Base-by-base conservation (phyloP, 1,140 invertebrate species). In the Drosophila rufa region DNA sequence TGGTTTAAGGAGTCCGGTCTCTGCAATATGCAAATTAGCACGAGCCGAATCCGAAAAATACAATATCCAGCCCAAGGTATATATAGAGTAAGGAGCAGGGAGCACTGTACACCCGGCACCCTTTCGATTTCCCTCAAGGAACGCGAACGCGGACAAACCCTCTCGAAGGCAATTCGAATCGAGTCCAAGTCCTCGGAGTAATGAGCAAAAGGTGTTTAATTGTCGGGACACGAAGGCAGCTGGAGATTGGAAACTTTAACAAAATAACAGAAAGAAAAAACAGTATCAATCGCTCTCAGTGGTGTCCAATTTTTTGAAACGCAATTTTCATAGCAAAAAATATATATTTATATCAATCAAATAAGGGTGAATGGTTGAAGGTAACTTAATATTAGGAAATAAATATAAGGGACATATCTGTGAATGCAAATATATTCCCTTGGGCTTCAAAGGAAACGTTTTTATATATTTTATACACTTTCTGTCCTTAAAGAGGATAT, bases 191-290 rank as follows among this genome's bases (percentile, higher is more conserved):
- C 11, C 33, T 22, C 55, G 22, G 51, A 48, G 68, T 89, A 89
- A 89, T 89, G 74, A 84, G 80, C 78, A 75, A 79, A 66, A 85
- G 85, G 84, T 90, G 85, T 89, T 89, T 89, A 85, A 89, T 89
- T 89, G 81, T 90, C 62, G 55, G 27, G 67, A 36, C 42, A 58
- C 43, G 36, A 22, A 30, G 38, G 65, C 67, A 60, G 66, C 53
- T 80, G 55, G 62, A 56, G 14, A 40, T 19, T 48, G 40, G 25
- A 42, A 53, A 68, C 19, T 30, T 45, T 11, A 15, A 51, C 46
- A 27, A 25, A n/a, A 50, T 17, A 12, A 19, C 1, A 14, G 0
- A 51, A 51, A 5, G n/a, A 9, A 8, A 6, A 33, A 7, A 12
- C 17, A 15, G 38, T 19, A 57, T 36, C 43, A 62, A 67, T 36